Evolutionary conservation across 2,888 invertebrate species (phyloP).

Genomic region (Fissipunctia ypsillon): DNA sequence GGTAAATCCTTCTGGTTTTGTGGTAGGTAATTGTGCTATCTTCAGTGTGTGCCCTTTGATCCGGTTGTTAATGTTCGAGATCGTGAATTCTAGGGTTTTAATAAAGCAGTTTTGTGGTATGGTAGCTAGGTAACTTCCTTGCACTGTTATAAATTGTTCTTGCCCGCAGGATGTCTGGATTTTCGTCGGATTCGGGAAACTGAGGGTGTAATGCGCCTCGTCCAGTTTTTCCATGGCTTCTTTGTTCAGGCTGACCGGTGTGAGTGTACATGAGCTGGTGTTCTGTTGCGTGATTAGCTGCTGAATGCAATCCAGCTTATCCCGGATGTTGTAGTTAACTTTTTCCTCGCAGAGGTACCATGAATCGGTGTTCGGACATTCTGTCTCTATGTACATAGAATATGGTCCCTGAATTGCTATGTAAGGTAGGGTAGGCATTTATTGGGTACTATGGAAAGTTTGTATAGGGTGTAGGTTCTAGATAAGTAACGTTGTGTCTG

Average conservation of each 20-base stretch:
- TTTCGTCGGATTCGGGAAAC: constrained; percentile 7
- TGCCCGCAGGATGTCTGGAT: constrained; percentile 49
- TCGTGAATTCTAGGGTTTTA: constrained; percentile 41
- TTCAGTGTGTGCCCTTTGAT: constrained; percentile 11
- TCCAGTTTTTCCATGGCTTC: constrained; percentile 41
- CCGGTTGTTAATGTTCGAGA: constrained; percentile 15
- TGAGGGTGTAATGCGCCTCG: constrained; percentile 53
- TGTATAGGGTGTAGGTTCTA: too few relatives aligned
- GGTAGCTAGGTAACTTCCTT: constrained; percentile 56
- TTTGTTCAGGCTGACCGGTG: constrained; percentile 9
- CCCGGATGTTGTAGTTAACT: not conserved
- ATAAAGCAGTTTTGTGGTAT: constrained; percentile 40
- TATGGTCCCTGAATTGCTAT: too few relatives aligned
- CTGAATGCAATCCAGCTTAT: constrained; percentile 54
- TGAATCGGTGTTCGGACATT: constrained; percentile 25
- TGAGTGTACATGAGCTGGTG: constrained; percentile 26
- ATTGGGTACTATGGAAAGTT: too few relatives aligned
- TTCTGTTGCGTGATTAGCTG: constrained; percentile 48
- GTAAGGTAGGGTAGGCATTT: too few relatives aligned
- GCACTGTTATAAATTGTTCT: constrained; percentile 45
- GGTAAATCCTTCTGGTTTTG: not conserved
- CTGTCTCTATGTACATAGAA: too few relatives aligned
- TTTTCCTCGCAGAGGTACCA: constrained; percentile 37
- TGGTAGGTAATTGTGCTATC: too few relatives aligned
- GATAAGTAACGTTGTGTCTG: too few relatives aligned